These are phyloP conservation scores for Aphelocoma californica DNA, from an alignment of 2,797 vertebrate species.

Conservation along the genomic window DNA sequence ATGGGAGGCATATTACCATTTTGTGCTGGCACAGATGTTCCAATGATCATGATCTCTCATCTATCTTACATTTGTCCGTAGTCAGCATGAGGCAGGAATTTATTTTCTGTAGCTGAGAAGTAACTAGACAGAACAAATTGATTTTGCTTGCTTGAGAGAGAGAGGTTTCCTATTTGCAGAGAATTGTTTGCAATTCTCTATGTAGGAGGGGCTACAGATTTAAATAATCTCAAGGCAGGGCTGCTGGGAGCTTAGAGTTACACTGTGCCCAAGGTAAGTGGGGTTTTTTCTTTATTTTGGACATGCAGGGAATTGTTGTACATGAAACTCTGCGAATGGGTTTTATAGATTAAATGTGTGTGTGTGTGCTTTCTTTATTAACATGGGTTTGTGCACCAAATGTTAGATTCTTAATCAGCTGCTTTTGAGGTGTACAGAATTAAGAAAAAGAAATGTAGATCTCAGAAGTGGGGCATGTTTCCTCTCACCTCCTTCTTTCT, in stretches of 20 bases:
- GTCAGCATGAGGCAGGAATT: background rate
- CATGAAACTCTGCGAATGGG: background rate
- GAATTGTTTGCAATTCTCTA: fast-evolving
- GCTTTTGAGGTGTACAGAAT: background rate
- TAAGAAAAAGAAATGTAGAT: background rate
- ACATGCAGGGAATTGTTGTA: background rate
- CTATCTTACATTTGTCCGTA: background rate
- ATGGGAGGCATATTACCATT: background rate
- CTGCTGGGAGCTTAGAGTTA: background rate
- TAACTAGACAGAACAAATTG: background rate
- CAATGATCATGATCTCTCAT: fast-evolving
- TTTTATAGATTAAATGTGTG: background rate
- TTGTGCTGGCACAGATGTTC: background rate
- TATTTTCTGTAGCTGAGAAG: background rate
- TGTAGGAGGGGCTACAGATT: background rate
- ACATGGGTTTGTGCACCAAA: background rate
- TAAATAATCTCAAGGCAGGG: background rate
- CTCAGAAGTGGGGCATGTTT: background rate
- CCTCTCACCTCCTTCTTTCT: background rate
- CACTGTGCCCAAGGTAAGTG: background rate
- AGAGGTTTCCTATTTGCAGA: background rate
- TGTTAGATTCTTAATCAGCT: background rate
- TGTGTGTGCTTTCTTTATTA: background rate
- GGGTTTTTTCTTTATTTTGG: background rate
- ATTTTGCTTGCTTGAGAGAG: background rate